Base-by-base conservation (phyloP, 2,113 vertebrate species). In the Hoplias malabaricus region DNA sequence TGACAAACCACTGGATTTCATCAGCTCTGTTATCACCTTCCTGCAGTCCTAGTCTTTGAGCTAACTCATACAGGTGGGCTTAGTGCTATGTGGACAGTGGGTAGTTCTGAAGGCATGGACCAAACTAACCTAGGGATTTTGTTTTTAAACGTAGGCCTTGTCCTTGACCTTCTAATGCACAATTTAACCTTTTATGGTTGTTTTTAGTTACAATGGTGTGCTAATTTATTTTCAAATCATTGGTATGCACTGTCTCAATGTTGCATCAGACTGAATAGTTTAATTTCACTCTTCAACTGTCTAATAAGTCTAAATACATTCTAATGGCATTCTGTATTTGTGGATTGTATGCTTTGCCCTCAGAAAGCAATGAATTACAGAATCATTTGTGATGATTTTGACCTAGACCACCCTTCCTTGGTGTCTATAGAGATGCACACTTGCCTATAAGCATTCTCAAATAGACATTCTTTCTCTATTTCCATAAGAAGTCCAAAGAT, bases 1-100 rank as follows among this genome's bases (percentile, higher is more conserved):
- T 2, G 95, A 98, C 67, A 95, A 95, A 80, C 94, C 96, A 29
- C 88, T 94, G 83, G 94, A 95, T 19, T 96, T 98, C 89, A 85
- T 96, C 84, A 90, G 92, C 81, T 92, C 94, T 69, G 87, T 97
- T 80, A 92, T 86, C 80, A 89, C 86, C 71, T 98, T 98, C 85
- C 88, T 98, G 48, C 90, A 92, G 80, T 90, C 91, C 38, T 92
- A 92, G 87, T 84, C 33, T 43, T 38, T 71, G 5, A 62, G 40
- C 50, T 33, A 11, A 54, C 46, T 12, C 5, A 34, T 7, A 34
- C 66, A 71, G 56, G 76, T 78, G 67, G 69, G 77, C 59, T 61
- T 33, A 65, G 31, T 40, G 19, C 3, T 43, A 66, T 65, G 66
- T 27, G 23, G 25, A 79, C 34, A 16, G 33, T 73, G 19, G 14